Evolutionary conservation across 1,140 invertebrate genomes (phyloP).

Genomic region (Trichonephila inaurata): DNA sequence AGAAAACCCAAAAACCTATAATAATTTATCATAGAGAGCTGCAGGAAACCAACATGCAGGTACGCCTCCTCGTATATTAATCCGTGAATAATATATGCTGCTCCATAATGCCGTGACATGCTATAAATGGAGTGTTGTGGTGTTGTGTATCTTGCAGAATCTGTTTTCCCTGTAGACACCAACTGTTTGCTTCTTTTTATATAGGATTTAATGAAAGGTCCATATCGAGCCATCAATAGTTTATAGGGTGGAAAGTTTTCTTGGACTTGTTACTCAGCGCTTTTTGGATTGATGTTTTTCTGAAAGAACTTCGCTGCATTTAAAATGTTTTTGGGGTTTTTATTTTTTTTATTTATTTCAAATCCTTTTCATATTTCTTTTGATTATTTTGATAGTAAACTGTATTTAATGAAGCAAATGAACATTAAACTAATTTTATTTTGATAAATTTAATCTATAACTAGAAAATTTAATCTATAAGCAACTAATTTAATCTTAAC

Average conservation of each 20-base stretch:
- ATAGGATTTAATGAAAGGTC: background rate
- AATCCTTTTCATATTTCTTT: too few species aligned
- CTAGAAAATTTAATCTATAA: too few species aligned
- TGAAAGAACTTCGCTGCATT: background rate
- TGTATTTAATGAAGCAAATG: too few species aligned
- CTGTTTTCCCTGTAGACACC: conserved; percentile 25
- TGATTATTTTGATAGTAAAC: too few species aligned
- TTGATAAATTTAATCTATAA: too few species aligned
- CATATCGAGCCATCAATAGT: background rate
- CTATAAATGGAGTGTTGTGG: conserved; percentile 49
- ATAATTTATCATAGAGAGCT: conserved; percentile 16
- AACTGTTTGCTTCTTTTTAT: background rate
- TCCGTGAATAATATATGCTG: conserved; percentile 32
- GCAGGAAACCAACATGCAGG: conserved; percentile 19
- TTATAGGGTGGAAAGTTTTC: background rate
- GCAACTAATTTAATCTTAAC: too few species aligned
- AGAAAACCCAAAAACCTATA: conserved; percentile 39
- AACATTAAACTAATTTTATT: too few species aligned
- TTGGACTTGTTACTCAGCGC: background rate
- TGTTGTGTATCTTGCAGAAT: conserved; percentile 44
- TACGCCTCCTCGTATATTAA: conserved; percentile 58
- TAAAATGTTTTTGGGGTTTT: background rate
- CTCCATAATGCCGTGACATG: conserved; percentile 33
- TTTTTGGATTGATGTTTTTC: background rate
- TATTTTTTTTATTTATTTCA: background rate